Percentiles rank a stretch among this genome's conserved stretches.
phyloP scores from a whole-genome alignment of 2,888 invertebrate species.

The Parascotia fuliginaria region DNA sequence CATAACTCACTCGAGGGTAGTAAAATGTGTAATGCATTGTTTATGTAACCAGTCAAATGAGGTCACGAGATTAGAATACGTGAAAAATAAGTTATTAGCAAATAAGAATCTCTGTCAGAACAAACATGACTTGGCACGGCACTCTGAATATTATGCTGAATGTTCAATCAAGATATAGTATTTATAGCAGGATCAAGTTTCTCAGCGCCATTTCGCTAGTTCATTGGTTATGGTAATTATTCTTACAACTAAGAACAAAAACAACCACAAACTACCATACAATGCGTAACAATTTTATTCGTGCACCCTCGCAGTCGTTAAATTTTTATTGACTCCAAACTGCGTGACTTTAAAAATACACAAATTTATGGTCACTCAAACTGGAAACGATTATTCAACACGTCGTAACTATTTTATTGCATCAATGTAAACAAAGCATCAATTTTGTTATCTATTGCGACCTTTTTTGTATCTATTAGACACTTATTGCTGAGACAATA shows the following conservation, averaged over 20 bases:
- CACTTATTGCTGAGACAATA: constrained; percentile 16
- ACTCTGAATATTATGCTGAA: constrained; percentile 12
- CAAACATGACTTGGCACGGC: constrained; percentile 35
- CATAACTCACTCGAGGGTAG: constrained; percentile 50
- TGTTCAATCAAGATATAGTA: constrained; percentile 12
- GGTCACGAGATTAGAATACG: constrained; percentile 42
- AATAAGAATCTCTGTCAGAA: constrained; percentile 16
- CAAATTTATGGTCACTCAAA: constrained; percentile 85
- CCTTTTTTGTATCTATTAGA: constrained; percentile 35
- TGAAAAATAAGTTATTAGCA: constrained; percentile 42
- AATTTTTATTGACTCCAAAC: constrained; percentile 84
- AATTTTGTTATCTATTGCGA: constrained; percentile 65
- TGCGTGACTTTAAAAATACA: constrained; percentile 83
- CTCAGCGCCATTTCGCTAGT: constrained; percentile 14
- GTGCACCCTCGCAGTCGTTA: constrained; percentile 80
- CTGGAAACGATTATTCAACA: constrained; percentile 84
- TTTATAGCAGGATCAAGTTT: constrained; percentile 16
- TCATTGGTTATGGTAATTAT: constrained; percentile 24
- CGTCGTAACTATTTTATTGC: constrained; percentile 84
- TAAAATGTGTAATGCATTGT: constrained; percentile 50
- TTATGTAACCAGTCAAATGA: constrained; percentile 50
- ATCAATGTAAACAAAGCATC: constrained; percentile 80
- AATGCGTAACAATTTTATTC: constrained; percentile 75
- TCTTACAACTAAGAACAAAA: constrained; percentile 41
- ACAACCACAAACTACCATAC: constrained; percentile 54